phyloP scores from a whole-genome alignment of 2,888 invertebrate species.

The Pseudococcus viburni region DNA sequence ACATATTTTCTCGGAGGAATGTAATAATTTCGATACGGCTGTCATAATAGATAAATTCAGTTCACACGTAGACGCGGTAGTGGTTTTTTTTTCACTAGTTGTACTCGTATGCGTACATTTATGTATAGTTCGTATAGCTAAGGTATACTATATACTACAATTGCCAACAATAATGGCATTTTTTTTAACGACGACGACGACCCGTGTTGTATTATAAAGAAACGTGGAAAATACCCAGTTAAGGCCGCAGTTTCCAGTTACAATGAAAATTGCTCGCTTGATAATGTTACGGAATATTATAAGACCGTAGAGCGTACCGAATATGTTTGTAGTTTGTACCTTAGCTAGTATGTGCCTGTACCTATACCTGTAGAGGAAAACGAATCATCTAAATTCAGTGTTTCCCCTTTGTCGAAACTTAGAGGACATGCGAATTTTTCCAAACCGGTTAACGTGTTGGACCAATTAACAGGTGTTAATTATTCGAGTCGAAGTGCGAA shows the following conservation, averaged over 20 bases:
- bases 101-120: not conserved
- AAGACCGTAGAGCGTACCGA: conserved; percentile 26
- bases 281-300: conserved; percentile 57
- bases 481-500: not conserved
- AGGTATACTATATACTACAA: not conserved
- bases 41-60: conserved; percentile 31
- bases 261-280: conserved; percentile 43
- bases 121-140: no score
- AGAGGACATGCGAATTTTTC: not conserved
- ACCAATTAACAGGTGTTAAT: not conserved
- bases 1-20: conserved; percentile 6
- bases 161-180: not conserved
- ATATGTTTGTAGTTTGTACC: no score
- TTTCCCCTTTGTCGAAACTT: not conserved
- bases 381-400: conserved; percentile 31
- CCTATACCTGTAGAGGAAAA: not conserved
- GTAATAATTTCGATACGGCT: conserved; percentile 35
- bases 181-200: not conserved
- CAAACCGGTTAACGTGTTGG: not conserved
- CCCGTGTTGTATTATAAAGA: conserved; percentile 14
- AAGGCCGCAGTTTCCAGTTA: not conserved
- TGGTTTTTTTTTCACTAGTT: conserved; percentile 1
- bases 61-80: conserved; percentile 12
- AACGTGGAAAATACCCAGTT: not conserved
- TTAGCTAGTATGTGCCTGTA: no score